Evolutionary conservation across 2,797 vertebrate genomes (phyloP), one percentile per base, ranked within the genome.

Genomic region (Eospalax fontanierii): DNA sequence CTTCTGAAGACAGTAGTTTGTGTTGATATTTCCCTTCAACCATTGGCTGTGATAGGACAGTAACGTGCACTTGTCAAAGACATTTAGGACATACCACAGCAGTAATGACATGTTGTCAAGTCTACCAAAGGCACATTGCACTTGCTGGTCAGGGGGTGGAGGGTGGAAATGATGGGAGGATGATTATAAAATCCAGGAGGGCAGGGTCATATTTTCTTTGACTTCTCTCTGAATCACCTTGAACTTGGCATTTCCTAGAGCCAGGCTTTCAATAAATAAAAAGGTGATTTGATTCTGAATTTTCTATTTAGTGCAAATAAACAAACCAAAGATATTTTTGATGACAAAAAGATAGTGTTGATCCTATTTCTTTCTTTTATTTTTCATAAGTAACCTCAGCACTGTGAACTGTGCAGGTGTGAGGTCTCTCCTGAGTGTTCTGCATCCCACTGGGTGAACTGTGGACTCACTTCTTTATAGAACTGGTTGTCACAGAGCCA

Each of bases 1-100:
- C 78, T 86, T 96, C 80, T 66, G 68, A 95, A 88, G 84, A 74
- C 18, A 50, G 65, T 18, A 35, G 43, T 79, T 86, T 35, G 24
- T 43, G 35, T 19, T 46, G 65, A 61, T n/a, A 1, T 30, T 91
- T 75, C 46, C 46, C 68, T 88, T 81, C 80, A 89, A 70, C 89
- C 63, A 19, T 21, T 1, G 0, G 70, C 15, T 28, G 7, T 73
- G 71, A 82, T 43, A 71, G 70, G 89, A 88, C 0, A 57, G 75
- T 70, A 90, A 35, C 78, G 24, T 0, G 76, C 7, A 6, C 80
- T 46, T 87, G 87, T 87, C 87, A 91, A 66, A 93, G 59, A 65
- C 79, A 43, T 14, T 85, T 84, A 96, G 11, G 59, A 40, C 66
- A 26, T 40, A 59, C 10, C 43, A 2, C n/a, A 40, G 11, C 1